Conservation (phyloP, 2,113 vertebrate genomes). For the Orientallactaga bullata region DNA sequence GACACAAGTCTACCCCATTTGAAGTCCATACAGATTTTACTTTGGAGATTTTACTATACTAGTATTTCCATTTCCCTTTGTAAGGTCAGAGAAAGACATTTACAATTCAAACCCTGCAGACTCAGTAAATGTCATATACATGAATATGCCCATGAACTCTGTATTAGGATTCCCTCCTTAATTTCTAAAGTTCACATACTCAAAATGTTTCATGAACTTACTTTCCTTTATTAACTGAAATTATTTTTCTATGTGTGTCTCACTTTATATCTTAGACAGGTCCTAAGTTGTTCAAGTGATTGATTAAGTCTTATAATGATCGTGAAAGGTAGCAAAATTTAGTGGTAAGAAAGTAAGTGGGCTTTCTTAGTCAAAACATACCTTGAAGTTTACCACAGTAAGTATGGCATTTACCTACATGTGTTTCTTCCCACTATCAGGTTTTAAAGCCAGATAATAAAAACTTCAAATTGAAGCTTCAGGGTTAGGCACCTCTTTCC, state of each 20-base stretch:
- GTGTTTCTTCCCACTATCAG: neutral
- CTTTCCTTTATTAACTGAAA: neutral
- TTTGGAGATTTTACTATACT: neutral
- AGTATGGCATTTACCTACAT: neutral
- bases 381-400: neutral
- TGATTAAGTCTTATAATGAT: neutral
- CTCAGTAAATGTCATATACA: neutral
- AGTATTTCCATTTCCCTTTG: neutral
- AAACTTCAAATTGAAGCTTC: neutral
- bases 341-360: neutral
- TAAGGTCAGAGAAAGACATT: conserved; percentile 9
- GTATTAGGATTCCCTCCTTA: neutral
- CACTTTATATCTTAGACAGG: neutral
- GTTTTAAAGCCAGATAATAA: neutral
- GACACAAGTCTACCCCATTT: neutral
- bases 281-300: neutral
- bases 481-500: fast-evolving
- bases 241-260: neutral
- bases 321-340: neutral
- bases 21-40: neutral
- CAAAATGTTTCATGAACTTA: neutral
- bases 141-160: neutral
- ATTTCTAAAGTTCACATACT: neutral
- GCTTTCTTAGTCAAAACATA: neutral
- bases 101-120: neutral